phyloP scores from a whole-genome alignment of 2,797 vertebrate species.

The Falco rusticolus region DNA sequence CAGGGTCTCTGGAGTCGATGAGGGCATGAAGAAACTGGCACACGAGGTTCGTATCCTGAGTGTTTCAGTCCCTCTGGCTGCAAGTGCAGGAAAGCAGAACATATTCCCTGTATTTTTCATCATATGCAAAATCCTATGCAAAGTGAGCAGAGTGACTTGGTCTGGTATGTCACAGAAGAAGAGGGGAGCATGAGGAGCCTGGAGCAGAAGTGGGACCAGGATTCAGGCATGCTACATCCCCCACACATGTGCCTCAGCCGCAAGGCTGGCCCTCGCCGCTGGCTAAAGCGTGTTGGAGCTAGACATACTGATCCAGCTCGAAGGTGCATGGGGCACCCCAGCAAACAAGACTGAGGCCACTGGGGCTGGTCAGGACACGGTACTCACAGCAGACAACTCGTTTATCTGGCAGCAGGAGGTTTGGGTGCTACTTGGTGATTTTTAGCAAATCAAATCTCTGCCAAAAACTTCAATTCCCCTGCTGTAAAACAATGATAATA shows the following conservation, averaged over 20 bases:
- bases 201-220: neutral
- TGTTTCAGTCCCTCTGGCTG: neutral
- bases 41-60: neutral
- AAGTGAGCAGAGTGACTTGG: neutral
- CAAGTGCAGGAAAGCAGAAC: neutral
- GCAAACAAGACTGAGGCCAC: fast-evolving
- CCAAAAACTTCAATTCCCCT: neutral
- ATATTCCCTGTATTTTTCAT: neutral
- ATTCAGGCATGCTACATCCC: no score
- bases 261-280: fast-evolving
- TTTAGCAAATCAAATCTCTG: neutral
- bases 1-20: neutral
- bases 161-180: neutral
- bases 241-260: fast-evolving
- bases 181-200: neutral
- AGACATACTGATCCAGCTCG: fast-evolving
- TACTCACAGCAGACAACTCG: neutral
- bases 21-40: fast-evolving
- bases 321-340: fast-evolving
- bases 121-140: neutral
- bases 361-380: neutral
- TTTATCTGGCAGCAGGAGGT: neutral
- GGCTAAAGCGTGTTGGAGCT: neutral
- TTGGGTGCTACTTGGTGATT: neutral
- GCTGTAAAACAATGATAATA: neutral